Evolutionary conservation across 2,888 invertebrate genomes (phyloP).

Genomic region (Cheilosia vernalis): DNA sequence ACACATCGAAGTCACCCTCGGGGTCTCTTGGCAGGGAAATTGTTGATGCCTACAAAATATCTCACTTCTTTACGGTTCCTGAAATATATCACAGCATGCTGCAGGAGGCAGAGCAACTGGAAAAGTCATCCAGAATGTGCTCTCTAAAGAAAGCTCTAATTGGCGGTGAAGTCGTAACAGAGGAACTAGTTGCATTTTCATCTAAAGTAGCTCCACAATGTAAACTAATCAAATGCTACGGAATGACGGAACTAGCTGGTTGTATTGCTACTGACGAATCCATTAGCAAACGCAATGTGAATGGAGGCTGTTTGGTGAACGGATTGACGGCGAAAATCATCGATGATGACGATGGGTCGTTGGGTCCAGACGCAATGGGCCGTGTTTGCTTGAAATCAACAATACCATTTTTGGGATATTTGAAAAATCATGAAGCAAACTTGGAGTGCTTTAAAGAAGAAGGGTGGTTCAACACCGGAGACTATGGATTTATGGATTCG

Average conservation of each 20-base stretch:
- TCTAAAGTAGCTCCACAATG: constrained; percentile 51
- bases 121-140: constrained; percentile 41
- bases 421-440: constrained; percentile 26
- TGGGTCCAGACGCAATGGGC: constrained; percentile 65
- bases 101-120: constrained; percentile 40
- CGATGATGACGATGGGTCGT: constrained; percentile 49
- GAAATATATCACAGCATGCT: constrained; percentile 60
- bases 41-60: constrained; percentile 55
- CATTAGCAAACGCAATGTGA: constrained; percentile 22
- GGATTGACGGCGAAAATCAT: constrained; percentile 69
- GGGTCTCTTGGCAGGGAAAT: constrained; percentile 56
- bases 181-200: constrained; percentile 43
- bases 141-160: constrained; percentile 65
- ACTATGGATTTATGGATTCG: constrained; percentile 69
- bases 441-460: constrained; percentile 24
- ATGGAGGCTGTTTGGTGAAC: constrained; percentile 60
- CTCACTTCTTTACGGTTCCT: constrained; percentile 73
- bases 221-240: constrained; percentile 67
- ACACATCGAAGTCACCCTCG: constrained; percentile 41
- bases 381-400: constrained; percentile 64
- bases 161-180: constrained; percentile 69
- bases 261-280: constrained; percentile 67
- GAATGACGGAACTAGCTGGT: constrained; percentile 75
- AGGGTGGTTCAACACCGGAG: constrained; percentile 71
- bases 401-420: constrained; percentile 68